Base-by-base conservation (phyloP, 2,888 invertebrate species). In the Cecidostiba fungosa region DNA sequence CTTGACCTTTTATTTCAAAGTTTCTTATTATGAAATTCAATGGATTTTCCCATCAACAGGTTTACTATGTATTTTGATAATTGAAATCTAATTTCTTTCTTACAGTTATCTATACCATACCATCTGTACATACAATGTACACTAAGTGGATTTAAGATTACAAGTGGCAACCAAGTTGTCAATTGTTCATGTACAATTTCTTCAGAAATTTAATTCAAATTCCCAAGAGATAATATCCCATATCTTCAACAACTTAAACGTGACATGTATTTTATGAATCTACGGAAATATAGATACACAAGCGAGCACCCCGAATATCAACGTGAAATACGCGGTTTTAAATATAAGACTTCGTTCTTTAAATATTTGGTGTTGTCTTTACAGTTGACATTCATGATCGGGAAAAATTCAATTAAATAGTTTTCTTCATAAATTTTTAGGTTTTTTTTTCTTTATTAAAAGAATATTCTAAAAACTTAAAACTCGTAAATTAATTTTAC, bases 81-180 rank as follows among this genome's bases (percentile, higher is more conserved):
- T 73, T 19, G 23, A 36, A 81, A 81, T 85, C 39, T 76, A 43
- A 59, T 80, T 76, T 77, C 29, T 77, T 54, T 82, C 39, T 86
- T 84, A 74, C 32, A 73, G 32, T 70, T 77, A 72, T 74, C n/a
- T 81, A 77, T 62, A 73, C 29, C 70, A 39, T 81, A 74, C 43
- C n/a, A 5, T 81, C 32, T 86, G 80, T 86, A 86, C 84, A 85
- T 86, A 86, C 84, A 85, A 66, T 8, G 59, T 74, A 76, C 36
- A 39, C 62, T 85, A 72, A 59, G 26, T 80, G 29, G 74, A 62
- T 80, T 39, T 32, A 72, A 47, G 59, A 85, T 77, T 85, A 73
- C 50, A 82, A 85, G 54, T 50, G 73, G 47, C 50, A 85, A 77
- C 66, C 70, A 39, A 39, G 29, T 72, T 70, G 16, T 26, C 74